Percentiles rank a stretch among this genome's conserved stretches.
Conservation (phyloP, 2,797 vertebrate genomes). For the Parauchenoglanis ngamensis region DNA sequence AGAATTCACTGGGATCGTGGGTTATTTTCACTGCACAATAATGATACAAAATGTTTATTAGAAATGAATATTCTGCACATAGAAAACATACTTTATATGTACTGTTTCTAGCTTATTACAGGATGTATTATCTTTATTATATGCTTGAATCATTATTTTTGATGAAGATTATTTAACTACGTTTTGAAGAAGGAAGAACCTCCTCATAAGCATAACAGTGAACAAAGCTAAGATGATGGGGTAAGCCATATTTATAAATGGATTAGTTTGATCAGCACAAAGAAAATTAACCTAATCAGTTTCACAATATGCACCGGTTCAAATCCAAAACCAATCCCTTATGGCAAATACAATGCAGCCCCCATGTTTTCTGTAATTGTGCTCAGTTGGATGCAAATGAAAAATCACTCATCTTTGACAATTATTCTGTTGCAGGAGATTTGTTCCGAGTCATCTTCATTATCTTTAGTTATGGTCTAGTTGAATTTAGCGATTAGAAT, state of each 20-base stretch:
- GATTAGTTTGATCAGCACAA: constrained; percentile 29
- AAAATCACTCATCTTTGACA: constrained; percentile 63
- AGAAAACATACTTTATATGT: not conserved
- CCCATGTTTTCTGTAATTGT: constrained; percentile 54
- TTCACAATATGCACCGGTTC: constrained; percentile 14
- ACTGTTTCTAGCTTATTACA: not conserved
- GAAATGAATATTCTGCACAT: not conserved
- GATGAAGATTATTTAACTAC: not conserved
- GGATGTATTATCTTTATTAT: not conserved
- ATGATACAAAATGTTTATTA: not conserved
- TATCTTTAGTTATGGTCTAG: constrained; percentile 65
- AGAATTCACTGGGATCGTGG: not conserved
- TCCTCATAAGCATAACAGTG: not conserved
- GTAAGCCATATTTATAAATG: constrained; percentile 15
- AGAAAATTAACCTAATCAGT: constrained; percentile 24
- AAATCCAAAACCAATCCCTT: constrained; percentile 55
- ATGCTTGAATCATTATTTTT: not conserved
- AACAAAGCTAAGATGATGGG: not conserved
- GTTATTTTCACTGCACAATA: not conserved
- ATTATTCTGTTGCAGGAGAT: constrained; percentile 65
- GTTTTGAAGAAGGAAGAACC: not conserved
- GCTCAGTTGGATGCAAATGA: constrained; percentile 64
- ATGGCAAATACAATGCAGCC: constrained; percentile 55
- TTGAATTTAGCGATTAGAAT: constrained; percentile 58
- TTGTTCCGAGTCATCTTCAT: constrained; percentile 63